Evolutionary conservation across 2,888 invertebrate genomes (phyloP), one percentile per base, ranked within the genome.

Genomic region (Mimas tiliae): DNA sequence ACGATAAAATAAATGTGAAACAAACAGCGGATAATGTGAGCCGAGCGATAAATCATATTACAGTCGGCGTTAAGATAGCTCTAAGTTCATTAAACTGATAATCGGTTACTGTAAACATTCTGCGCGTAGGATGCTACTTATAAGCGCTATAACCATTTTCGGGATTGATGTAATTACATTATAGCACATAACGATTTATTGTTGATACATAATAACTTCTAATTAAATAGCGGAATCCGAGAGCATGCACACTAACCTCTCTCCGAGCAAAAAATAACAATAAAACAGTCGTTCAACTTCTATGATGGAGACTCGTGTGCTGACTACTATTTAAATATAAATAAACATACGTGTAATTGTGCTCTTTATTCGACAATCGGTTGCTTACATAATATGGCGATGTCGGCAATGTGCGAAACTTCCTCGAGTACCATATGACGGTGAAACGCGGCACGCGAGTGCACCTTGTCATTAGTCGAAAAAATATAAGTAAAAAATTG

Each of bases 371-470:
- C 83, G 85, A 84, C 85, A 84, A 87, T 85, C 73, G 73, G 77
- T 81, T 86, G 88, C 87, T 87, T 82, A 21, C 58, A 12, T 42
- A 77, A 78, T 80, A 78, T 72, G 76, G 72, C 71, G 68, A 70
- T 65, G 55, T 34, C 38, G 74, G 77, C 78, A 82, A 87, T 89
- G 85, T 86, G 77, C 69, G 73, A 74, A 48, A 87, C 89, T 90
- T 91, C 89, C 90, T 88, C 84, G 79, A 88, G 71, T 75, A 70
- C 85, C 93, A 92, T 83, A 90, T 93, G 92, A 78, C 86, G 81
- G 87, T 74, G 89, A 90, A 90, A 90, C 87, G 79, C 75, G 77
- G 80, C 82, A 80, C 78, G 82, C 80, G 75, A 79, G 78, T 78
- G 83, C 85, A 87, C 85, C 84, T 85, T 87, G 81, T 87, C 81